These are phyloP conservation scores for Natator depressus DNA, from an alignment of 2,113 vertebrate species.

Conservation along the genomic window DNA sequence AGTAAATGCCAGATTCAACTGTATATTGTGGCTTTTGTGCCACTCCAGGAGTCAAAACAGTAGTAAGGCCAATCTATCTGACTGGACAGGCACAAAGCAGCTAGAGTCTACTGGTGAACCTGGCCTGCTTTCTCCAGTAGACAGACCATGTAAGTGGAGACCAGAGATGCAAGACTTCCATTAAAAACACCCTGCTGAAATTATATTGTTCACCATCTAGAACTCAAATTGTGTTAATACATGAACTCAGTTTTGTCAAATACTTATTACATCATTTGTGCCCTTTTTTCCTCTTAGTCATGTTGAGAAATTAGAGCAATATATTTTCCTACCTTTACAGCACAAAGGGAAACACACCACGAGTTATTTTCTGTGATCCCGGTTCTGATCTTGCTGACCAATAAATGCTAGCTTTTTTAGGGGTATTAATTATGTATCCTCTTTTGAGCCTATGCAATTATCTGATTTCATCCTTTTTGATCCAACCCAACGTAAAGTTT, in stretches of 20 bases:
- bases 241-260: background rate
- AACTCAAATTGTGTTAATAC: background rate
- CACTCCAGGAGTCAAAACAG: background rate
- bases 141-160: background rate
- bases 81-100: background rate
- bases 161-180: background rate
- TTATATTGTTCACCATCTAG: background rate
- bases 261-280: background rate
- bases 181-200: background rate
- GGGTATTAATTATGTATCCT: background rate
- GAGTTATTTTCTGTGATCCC: background rate
- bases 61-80: background rate
- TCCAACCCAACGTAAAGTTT: background rate
- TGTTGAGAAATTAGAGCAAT: background rate
- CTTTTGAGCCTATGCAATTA: background rate
- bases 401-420: background rate
- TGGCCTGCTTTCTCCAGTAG: background rate
- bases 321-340: background rate
- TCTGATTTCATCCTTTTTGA: background rate
- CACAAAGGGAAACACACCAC: background rate
- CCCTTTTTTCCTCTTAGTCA: background rate
- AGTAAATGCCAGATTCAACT: background rate
- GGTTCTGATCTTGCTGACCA: background rate
- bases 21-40: rapidly evolving
- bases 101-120: rapidly evolving